These are phyloP conservation scores for Apantesis nais DNA, from an alignment of 2,888 invertebrate species.

Conservation along the genomic window DNA sequence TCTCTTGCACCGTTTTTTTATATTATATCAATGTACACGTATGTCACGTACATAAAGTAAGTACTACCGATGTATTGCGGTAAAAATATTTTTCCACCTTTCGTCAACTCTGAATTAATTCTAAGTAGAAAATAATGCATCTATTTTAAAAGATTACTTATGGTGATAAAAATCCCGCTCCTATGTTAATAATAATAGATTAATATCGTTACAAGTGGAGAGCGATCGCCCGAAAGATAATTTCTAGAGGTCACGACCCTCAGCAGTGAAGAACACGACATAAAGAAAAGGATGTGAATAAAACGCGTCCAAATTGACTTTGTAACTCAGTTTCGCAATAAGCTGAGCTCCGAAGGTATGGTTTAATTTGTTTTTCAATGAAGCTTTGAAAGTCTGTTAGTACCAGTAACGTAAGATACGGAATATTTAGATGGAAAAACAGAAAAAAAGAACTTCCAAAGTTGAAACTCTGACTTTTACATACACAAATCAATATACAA, in stretches of 20 bases:
- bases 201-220: background rate
- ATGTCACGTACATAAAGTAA: no score
- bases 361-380: background rate
- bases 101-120: background rate
- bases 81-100: background rate
- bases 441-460: background rate
- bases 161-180: background rate
- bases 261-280: background rate
- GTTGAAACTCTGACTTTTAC: no score
- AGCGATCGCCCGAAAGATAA: background rate
- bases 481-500: no score
- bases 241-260: background rate
- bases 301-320: background rate
- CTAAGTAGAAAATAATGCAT: background rate
- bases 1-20: background rate
- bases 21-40: background rate
- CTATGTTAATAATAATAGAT: background rate
- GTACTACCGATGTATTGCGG: background rate
- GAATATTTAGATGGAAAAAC: background rate
- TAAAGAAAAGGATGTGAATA: background rate
- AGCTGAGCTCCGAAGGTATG: background rate
- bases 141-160: background rate
- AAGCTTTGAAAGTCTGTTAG: background rate
- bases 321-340: background rate
- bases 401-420: background rate